Evolutionary conservation across 2,888 invertebrate genomes (phyloP), one percentile per base, ranked within the genome.

Genomic region (Trichogramma evanescens): DNA sequence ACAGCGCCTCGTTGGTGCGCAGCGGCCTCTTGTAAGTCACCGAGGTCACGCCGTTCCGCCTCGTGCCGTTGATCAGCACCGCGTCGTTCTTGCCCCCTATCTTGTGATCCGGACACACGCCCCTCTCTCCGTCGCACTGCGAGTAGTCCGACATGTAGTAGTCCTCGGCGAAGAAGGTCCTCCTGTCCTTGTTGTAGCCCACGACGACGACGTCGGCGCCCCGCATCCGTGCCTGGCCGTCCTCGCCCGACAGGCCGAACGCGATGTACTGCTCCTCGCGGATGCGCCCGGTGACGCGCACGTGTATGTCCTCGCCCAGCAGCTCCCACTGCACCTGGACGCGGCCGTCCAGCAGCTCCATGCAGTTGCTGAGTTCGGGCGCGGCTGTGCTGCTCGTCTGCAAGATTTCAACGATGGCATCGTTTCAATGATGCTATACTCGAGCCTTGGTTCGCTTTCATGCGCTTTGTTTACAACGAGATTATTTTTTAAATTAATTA

Each of bases 291-390:
- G 90, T 86, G 50, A 94, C 75, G 43, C 89, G 88, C 56, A 95
- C 86, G 72, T 89, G 87, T 3, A 94, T 83, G 62, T 86, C 83
- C 55, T 89, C 87, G 74, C 83, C 88, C 78, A 88, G 85, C 56
- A 91, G 78, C 71, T 91, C 88, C 95, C 95, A 95, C 66, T 89
- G 87, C 10, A 95, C 89, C 80, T 94, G 93, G 62, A 95, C 80
- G 65, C 89, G 84, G 70, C 89, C 89, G 63, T 89, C 87, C 68
- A 94, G 80, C 67, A 94, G 83, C 76, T 93, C 92, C 64, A 90
- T 87, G 78, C 94, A 95, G 76, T 93, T 94, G 71, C 85, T 86
- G 66, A 81, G 72, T 51, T 72, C 69, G 43, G 85, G 82, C 40
- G 89, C 86, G 40, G 87, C 84, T 5, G 89, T 88, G 8, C 89